These are phyloP conservation scores for Heliconius melpomene DNA, from an alignment of 1,140 invertebrate genomes.

Conservation along the genomic window DNA sequence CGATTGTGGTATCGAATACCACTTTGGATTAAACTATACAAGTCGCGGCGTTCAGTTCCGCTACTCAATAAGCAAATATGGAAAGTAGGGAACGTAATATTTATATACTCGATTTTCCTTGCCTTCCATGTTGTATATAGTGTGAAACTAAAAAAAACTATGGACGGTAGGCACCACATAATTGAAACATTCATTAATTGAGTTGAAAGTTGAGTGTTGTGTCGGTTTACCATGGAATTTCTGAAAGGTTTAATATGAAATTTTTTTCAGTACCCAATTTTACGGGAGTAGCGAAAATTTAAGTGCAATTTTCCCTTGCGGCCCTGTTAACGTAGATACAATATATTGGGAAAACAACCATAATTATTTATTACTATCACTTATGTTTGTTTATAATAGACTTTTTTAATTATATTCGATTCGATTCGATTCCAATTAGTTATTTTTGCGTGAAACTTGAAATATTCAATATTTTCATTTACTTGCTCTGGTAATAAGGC, in stretches of 20 bases:
- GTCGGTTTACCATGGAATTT: background rate
- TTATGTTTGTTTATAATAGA: no score
- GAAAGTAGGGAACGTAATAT: no score
- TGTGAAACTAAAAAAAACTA: background rate
- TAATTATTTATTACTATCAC: no score
- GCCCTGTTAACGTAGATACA: background rate
- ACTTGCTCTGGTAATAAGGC: no score
- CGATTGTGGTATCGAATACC: no score
- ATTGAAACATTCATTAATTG: background rate
- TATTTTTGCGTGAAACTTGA: no score
- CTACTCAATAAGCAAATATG: no score
- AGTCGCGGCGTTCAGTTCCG: no score
- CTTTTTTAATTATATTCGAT: no score
- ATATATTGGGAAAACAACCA: background rate
- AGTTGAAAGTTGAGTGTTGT: background rate
- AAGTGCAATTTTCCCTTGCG: slow-evolving; percentile 6
- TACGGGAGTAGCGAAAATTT: background rate
- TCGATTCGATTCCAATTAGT: no score
- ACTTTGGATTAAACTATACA: no score
- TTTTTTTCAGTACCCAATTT: background rate
- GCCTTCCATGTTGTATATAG: background rate
- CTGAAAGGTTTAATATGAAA: background rate
- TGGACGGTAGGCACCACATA: background rate
- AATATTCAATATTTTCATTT: no score
- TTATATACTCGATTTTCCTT: background rate